Base-by-base conservation (phyloP, 2,888 invertebrate species). In the Spodoptera exigua region DNA sequence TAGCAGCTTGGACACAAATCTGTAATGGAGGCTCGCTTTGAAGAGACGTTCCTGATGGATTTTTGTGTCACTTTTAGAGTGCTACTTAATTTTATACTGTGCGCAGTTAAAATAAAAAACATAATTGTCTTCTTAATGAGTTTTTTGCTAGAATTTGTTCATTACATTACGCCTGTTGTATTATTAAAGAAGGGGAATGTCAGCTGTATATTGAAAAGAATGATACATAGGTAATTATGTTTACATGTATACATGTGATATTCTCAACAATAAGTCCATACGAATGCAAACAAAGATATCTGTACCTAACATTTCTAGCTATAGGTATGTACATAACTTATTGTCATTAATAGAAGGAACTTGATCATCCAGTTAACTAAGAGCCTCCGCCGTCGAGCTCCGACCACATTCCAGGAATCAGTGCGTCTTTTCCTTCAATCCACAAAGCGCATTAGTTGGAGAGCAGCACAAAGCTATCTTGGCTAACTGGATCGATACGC, bases 1-100 rank as follows among this genome's bases (percentile, higher is more conserved):
- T 83, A 85, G 77, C 70, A 83, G 72, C 77, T 77, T 47, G 61
- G 72, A 78, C 66, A 69, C 68, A 74, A 79, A 73, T 74, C 76
- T 69, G 79, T 79, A 72, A 83, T 75, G 75, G 74, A 62, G 62
- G 70, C 70, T 70, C 57, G 54, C 65, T 69, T 69, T 62, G 45
- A 62, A 27, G 48, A 48, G 16, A 13, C 44, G 32, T 47, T 35
- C 47, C 16, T 43, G 58, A 63, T 58, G 55, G 48, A 12, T 57
- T 61, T 69, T 70, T 61, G 47, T 63, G 63, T 62, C 47, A 57
- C 49, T 61, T 69, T 47, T 47, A 34, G 41, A 56, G 53, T 49
- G 55, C 12, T 39, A 3, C 36, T 41, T 61, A 66, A 74, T 71
- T 0, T 51, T 58, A 73, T 71, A n/a, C 60, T 44, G 44, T 7